Percentiles rank a stretch among this genome's conserved stretches.
These are phyloP conservation scores for Myotis myotis DNA, from an alignment of 2,797 vertebrate genomes.

Conservation along the genomic window DNA sequence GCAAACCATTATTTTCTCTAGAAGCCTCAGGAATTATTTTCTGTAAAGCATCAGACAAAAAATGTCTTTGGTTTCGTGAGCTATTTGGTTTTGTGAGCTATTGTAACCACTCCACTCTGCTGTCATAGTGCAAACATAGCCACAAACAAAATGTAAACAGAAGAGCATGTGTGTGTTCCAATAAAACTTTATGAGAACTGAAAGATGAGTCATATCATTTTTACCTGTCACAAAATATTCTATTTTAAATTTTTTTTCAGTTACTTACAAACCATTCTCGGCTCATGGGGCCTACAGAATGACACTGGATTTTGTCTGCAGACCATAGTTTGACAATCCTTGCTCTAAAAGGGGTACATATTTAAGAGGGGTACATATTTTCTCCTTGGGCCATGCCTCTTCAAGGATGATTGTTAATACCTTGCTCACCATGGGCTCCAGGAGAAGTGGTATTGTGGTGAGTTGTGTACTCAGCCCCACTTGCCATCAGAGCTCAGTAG, in stretches of 20 bases:
- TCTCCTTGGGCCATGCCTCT: accelerated
- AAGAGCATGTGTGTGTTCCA: neutral
- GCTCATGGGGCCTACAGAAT: neutral
- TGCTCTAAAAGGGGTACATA: neutral
- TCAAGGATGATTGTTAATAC: neutral
- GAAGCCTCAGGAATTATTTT: neutral
- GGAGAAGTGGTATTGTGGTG: no score
- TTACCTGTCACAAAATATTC: neutral
- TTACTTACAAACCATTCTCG: neutral
- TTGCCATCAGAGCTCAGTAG: neutral
- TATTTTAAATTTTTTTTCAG: neutral
- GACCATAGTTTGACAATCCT: neutral
- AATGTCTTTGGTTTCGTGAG: neutral
- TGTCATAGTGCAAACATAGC: neutral
- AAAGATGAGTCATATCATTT: neutral
- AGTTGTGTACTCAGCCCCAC: no score
- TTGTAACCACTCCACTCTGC: neutral
- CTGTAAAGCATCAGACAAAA: neutral
- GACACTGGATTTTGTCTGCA: neutral
- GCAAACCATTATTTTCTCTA: neutral
- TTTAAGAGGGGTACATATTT: neutral
- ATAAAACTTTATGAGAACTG: neutral
- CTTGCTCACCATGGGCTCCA: neutral
- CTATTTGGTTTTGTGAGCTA: no score
- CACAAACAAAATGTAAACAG: neutral